phyloP scores from a whole-genome alignment of 2,888 invertebrate genomes.

The Bombylius discolor region DNA sequence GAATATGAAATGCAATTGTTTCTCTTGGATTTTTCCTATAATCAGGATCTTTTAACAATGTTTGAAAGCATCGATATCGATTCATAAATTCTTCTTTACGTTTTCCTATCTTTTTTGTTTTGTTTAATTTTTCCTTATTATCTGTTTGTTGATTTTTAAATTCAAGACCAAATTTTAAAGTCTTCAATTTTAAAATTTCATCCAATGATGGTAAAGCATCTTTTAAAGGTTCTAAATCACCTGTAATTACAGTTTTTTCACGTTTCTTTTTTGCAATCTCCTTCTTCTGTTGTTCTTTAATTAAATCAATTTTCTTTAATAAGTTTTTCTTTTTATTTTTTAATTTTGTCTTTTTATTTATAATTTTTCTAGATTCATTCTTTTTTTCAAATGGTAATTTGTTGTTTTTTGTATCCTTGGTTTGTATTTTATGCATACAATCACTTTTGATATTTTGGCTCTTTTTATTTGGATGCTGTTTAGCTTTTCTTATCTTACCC shows the following conservation, averaged over 20 bases:
- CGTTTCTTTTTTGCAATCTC: slow-evolving; percentile 24
- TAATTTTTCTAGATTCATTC: no score
- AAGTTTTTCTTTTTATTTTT: slow-evolving; percentile 26
- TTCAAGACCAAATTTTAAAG: slow-evolving; percentile 17
- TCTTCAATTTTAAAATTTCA: slow-evolving; percentile 24
- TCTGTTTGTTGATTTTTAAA: slow-evolving; percentile 8
- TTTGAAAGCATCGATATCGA: slow-evolving; percentile 23
- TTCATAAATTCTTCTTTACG: slow-evolving; percentile 23
- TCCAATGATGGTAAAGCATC: slow-evolving; percentile 32
- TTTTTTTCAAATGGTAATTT: no score
- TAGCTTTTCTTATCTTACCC: no score
- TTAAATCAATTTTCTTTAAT: slow-evolving; percentile 23
- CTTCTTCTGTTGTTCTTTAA: slow-evolving; percentile 25
- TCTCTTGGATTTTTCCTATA: slow-evolving; percentile 30
- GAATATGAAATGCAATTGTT: slow-evolving; percentile 25
- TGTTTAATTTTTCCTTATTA: slow-evolving; percentile 10
- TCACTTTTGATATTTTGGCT: no score
- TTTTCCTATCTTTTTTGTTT: slow-evolving; percentile 24
- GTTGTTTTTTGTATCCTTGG: no score
- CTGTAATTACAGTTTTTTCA: slow-evolving; percentile 25
- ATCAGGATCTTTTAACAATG: slow-evolving; percentile 26
- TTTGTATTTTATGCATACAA: no score
- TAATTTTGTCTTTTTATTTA: slow-evolving; percentile 29
- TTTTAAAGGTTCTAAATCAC: slow-evolving; percentile 27
- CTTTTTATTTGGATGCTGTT: no score